A percentile compares a stretch with the other conserved stretches of the same genome.
These are phyloP conservation scores for Neodon shergylaensis DNA, from an alignment of 2,113 vertebrate species.

Conservation along the genomic window DNA sequence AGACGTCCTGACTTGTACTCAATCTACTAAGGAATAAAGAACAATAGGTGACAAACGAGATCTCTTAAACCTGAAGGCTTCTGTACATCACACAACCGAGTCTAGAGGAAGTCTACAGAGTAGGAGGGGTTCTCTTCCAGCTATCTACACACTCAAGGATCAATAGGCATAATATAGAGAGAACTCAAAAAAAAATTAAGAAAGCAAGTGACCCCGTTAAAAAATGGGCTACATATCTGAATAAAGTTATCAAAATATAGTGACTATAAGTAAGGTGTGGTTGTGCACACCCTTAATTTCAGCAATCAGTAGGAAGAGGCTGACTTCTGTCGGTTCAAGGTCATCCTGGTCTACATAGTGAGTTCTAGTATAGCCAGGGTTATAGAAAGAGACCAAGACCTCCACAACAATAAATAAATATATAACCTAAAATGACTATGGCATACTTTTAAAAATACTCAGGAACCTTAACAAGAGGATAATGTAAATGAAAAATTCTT, in stretches of 20 bases:
- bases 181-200: neutral
- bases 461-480: neutral
- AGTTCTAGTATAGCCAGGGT: neutral
- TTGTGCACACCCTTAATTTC: neutral
- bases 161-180: neutral
- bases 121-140: neutral
- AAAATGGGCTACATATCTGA: neutral
- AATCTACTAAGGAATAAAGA: neutral
- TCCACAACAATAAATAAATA: neutral
- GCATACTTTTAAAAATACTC: neutral
- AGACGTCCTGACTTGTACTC: neutral
- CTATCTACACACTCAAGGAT: neutral
- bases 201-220: neutral
- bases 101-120: neutral
- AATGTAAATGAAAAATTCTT: neutral
- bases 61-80: neutral
- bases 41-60: neutral
- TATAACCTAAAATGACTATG: neutral
- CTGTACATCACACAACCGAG: neutral
- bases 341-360: neutral
- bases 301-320: neutral
- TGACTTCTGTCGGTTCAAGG: neutral
- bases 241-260: neutral
- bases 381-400: neutral
- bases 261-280: neutral